These are phyloP conservation scores for Lacanobia oleracea DNA, from an alignment of 2,888 invertebrate species.

Conservation along the genomic window DNA sequence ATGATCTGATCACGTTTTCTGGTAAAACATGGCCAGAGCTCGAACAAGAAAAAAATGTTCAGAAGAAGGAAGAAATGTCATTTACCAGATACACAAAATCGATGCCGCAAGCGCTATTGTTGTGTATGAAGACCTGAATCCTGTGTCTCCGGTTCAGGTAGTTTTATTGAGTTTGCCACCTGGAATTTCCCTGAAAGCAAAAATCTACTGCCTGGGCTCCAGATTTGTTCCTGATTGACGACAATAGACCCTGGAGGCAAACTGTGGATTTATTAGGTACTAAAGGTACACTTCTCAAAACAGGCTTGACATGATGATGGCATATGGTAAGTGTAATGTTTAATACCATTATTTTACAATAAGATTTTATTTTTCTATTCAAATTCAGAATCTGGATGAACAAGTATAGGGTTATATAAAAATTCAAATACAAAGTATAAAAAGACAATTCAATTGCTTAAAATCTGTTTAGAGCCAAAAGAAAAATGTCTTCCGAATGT, in stretches of 20 bases:
- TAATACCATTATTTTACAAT: too few relatives aligned
- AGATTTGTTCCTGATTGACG: neutral
- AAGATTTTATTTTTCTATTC: neutral
- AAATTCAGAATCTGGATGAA: neutral
- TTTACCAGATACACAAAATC: too few relatives aligned
- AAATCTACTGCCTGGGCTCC: too few relatives aligned
- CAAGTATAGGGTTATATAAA: neutral
- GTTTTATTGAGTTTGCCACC: neutral
- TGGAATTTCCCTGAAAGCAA: neutral
- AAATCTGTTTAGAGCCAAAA: constrained; percentile 20
- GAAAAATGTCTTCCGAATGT: constrained; percentile 15
- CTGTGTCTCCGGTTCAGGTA: neutral
- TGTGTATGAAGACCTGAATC: neutral
- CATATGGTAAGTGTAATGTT: too few relatives aligned
- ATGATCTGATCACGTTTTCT: too few relatives aligned
- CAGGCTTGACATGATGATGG: too few relatives aligned
- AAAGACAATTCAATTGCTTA: constrained; percentile 14
- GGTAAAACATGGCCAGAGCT: too few relatives aligned
- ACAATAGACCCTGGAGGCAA: neutral
- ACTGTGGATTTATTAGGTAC: neutral
- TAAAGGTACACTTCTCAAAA: neutral
- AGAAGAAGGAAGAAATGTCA: too few relatives aligned
- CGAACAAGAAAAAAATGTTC: too few relatives aligned
- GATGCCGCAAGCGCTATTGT: neutral
- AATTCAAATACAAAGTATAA: neutral